phyloP scores from a whole-genome alignment of 2,797 vertebrate genomes.

The Enoplosus armatus region DNA sequence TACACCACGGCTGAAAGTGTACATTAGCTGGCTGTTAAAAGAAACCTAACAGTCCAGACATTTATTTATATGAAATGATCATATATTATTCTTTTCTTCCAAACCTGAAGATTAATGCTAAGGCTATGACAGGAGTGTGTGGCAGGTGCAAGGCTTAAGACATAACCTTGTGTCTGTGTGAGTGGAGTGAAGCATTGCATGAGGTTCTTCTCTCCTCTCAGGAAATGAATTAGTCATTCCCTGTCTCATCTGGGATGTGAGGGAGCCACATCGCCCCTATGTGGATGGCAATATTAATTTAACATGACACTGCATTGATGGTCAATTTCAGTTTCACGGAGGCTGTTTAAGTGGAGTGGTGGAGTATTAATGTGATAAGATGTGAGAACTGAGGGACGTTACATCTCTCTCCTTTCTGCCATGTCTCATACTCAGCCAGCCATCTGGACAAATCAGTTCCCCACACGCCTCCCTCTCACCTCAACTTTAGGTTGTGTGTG shows the following conservation, averaged over 20 bases:
- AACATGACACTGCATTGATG: constrained; percentile 90
- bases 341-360: constrained; percentile 89
- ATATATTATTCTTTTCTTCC: constrained; percentile 28
- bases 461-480: constrained; percentile 89
- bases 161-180: constrained; percentile 24
- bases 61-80: constrained; percentile 36
- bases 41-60: constrained; percentile 1
- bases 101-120: constrained; percentile 35
- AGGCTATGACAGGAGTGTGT: constrained; percentile 30
- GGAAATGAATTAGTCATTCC: constrained; percentile 87
- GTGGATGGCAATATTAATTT: constrained; percentile 88
- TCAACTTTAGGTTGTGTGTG: constrained; percentile 85
- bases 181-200: constrained; percentile 69
- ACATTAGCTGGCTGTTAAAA: neutral
- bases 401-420: constrained; percentile 90
- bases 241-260: constrained; percentile 83
- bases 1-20: neutral
- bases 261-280: constrained; percentile 81
- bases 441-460: constrained; percentile 90
- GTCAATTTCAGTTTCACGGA: constrained; percentile 88
- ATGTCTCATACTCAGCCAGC: constrained; percentile 92
- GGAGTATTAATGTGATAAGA: constrained; percentile 88
- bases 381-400: constrained; percentile 89
- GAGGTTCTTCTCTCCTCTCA: constrained; percentile 76
- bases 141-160: constrained; percentile 50